Evolutionary conservation across 2,888 invertebrate genomes (phyloP).

Genomic region (Tethea ocularis): DNA sequence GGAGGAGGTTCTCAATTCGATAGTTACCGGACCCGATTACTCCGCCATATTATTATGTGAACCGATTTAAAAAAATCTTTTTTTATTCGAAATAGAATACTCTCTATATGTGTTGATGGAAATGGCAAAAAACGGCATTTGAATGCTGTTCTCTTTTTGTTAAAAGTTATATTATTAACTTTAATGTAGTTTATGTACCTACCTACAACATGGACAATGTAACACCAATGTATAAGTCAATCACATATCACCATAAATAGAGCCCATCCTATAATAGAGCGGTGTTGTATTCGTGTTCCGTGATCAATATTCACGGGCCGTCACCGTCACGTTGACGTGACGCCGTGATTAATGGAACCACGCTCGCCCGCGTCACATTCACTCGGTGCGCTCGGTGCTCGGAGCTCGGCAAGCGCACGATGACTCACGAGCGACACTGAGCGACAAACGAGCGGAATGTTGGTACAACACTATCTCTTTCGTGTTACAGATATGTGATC

Average conservation of each 20-base stretch:
- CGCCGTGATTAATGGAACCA: slow-evolving; percentile 35
- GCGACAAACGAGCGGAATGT: slow-evolving; percentile 1
- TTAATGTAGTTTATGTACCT: too few relatives aligned
- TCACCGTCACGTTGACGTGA: slow-evolving; percentile 22
- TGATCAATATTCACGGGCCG: slow-evolving; percentile 38
- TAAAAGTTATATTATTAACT: too few relatives aligned
- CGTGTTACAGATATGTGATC: background rate
- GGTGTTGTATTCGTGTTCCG: slow-evolving; percentile 25
- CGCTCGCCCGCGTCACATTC: background rate
- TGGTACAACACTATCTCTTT: background rate
- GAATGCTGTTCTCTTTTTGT: too few relatives aligned
- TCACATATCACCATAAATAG: background rate
- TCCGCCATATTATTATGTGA: too few relatives aligned
- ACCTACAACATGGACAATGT: background rate
- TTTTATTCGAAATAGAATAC: too few relatives aligned
- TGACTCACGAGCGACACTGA: background rate
- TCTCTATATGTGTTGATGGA: too few relatives aligned
- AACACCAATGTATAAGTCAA: background rate
- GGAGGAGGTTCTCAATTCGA: too few relatives aligned
- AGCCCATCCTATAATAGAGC: background rate
- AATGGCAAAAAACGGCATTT: too few relatives aligned
- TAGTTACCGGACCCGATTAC: too few relatives aligned
- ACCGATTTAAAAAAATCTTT: too few relatives aligned
- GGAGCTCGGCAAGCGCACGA: background rate
- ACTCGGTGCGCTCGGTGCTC: too few relatives aligned